Conservation (phyloP, 2,113 vertebrate species). For the Indri indri region DNA sequence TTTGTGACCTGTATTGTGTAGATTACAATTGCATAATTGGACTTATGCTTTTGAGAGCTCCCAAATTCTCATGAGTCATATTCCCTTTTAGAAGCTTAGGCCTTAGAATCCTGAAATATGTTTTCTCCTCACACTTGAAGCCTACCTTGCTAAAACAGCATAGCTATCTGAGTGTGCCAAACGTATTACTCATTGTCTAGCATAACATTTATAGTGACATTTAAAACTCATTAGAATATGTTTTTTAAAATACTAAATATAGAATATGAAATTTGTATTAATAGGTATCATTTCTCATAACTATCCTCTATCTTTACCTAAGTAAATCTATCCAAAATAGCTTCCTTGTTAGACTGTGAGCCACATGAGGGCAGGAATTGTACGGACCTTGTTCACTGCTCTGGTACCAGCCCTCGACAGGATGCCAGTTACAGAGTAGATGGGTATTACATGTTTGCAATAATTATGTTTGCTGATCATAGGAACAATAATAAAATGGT, state of each 20-base stretch:
- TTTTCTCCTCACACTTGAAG: not conserved
- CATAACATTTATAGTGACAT: not conserved
- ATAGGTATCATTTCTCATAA: not conserved
- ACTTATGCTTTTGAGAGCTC: not conserved
- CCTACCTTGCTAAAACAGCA: not conserved
- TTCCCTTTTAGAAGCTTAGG: not conserved
- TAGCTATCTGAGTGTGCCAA: not conserved
- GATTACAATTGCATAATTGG: not conserved
- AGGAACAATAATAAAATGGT: not conserved
- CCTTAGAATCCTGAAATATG: not conserved
- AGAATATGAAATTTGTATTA: not conserved
- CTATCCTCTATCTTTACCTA: not conserved
- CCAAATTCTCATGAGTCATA: not conserved
- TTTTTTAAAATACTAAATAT: not conserved
- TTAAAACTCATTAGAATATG: not conserved
- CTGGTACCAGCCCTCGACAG: not conserved
- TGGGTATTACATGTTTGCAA: too few species aligned
- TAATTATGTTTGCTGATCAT: not conserved
- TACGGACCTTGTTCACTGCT: rapidly evolving
- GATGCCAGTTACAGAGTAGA: not conserved
- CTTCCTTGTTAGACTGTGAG: not conserved
- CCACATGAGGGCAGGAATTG: not conserved
- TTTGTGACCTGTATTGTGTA: not conserved
- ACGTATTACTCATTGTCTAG: not conserved
- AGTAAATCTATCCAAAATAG: not conserved